phyloP scores from a whole-genome alignment of 2,888 invertebrate genomes.

The Bombyx huttoni region DNA sequence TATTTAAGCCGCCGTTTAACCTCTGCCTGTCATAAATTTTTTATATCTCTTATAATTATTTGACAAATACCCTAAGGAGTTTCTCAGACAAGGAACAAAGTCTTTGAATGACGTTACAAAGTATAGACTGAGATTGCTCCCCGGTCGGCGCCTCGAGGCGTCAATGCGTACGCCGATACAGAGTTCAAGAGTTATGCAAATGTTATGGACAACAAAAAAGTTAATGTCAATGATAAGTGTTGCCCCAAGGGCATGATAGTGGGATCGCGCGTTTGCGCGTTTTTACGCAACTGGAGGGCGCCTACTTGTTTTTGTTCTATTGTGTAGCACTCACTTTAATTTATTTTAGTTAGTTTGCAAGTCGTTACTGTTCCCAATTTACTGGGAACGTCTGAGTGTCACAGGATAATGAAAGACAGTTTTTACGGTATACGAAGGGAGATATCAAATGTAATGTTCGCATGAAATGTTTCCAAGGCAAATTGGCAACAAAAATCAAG shows the following conservation, averaged over 20 bases:
- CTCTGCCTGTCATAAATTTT: not conserved
- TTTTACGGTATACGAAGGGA: not conserved
- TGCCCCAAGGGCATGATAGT: slow-evolving; percentile 51
- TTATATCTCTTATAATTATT: not conserved
- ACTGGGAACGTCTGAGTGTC: slow-evolving; percentile 24
- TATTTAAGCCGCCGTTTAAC: too few relatives aligned
- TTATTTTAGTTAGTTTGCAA: slow-evolving; percentile 35
- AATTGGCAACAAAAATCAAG: not conserved
- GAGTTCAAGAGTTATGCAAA: slow-evolving; percentile 68
- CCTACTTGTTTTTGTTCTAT: slow-evolving; percentile 30
- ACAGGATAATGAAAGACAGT: not conserved
- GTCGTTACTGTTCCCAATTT: slow-evolving; percentile 23
- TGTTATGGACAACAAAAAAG: slow-evolving; percentile 73
- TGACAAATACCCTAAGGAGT: slow-evolving; percentile 8
- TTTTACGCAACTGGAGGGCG: slow-evolving; percentile 25
- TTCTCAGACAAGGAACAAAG: slow-evolving; percentile 46
- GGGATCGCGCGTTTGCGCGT: slow-evolving; percentile 26
- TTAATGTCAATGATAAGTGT: slow-evolving; percentile 70
- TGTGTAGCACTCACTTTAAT: slow-evolving; percentile 44
- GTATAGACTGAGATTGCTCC: slow-evolving; percentile 48
- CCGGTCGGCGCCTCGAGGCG: slow-evolving; percentile 55
- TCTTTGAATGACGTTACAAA: slow-evolving; percentile 70
- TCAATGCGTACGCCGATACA: slow-evolving; percentile 44
- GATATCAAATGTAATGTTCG: not conserved
- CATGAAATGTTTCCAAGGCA: not conserved